Base-by-base conservation (phyloP, 1,140 invertebrate species). In the Nilaparvata lugens region DNA sequence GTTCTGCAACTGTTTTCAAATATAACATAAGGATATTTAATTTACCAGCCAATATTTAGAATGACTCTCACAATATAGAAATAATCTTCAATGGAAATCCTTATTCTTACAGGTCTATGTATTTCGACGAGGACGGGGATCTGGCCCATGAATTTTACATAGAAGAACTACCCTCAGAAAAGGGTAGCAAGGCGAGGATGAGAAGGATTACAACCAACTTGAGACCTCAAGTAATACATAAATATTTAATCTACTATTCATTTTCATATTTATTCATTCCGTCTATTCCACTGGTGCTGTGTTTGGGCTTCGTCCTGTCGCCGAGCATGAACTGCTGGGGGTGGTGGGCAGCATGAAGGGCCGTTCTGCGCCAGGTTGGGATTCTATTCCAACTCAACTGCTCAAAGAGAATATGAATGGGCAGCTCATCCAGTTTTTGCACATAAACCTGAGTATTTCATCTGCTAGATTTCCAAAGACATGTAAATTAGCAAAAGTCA, bases 121-220 rank as follows among this genome's bases (percentile, higher is more conserved):
- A 68, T 60, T 73, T 76, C 68, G 77, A 79, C 71, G 75, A 78
- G 63, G 77, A 79, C 70, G 77, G 76, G n/a, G 76, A 79, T 65
- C 58, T 77, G 5, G 77, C 77, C 16, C 77, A 79, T 69, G 77
- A 78, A 62, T 79, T 79, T 64, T 79, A 77, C 65, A 71, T 72
- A 52, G 75, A 79, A 72, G 71, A 73, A 9, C 61, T 63, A 57
- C 64, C 67, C 28, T 52, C 64, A 45, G 68, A 68, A 62, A 68
- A 68, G 56, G 69, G 69, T 38, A 62, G 66, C 42, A 74, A 71
- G 65, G 61, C 68, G 43, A 72, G 67, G 19, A 70, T 76, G 68
- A 69, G 66, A 64, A 65, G 63, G 61, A 70, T 70, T 57, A 52
- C 58, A 13, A 56, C 68, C 19, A 72, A 74, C 65, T 64, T 78